Evolutionary conservation across 2,113 vertebrate species (phyloP), one percentile per base, ranked within the genome.

Genomic region (Spea bombifrons): DNA sequence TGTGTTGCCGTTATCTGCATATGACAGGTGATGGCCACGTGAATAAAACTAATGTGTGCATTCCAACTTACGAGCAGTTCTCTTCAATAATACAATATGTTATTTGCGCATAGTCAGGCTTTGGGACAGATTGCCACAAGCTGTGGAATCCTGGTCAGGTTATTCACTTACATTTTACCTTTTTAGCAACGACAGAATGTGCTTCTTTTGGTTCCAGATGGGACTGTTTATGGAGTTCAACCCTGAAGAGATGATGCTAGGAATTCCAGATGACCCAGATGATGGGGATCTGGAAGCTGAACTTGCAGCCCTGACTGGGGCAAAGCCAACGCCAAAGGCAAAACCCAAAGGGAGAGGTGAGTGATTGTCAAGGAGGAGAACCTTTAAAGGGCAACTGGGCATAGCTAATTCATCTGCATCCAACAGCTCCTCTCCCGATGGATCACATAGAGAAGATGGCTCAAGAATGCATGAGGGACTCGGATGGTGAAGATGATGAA

Each of bases 391-490:
- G 55, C 8, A 4, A 13, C 10, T 30, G 30, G 2, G 30, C 30
- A 30, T 30, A 30, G 30, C 30, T 30, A 59, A 13, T 5, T 59
- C 0, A 3, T 59, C 30, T 59, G 10, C 8, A 5, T 12, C 55
- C 15, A 73, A 8, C 69, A 99, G 96, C 86, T 16, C 94, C 96
- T 5, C 83, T 99, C 83, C 96, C 96, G 8, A 96, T 98, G 95
- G 95, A 95, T 64, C 94, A 97, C 80, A 99, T 98, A 4, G 93
- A 94, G 84, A 95, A 91, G 87, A 89, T 99, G 94, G 96, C 95
- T 0, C 94, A 95, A 0, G 95, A 94, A 59, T 98, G 97, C 78
- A 95, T 99, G 96, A 94, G 78, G 85, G 96, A 99, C 46, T 55
- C 92, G 69, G 91, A 95, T n/a, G 94, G 94, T 3, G 92, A 94